Conservation (phyloP, 2,113 vertebrate genomes). For the Cricetomys ansorgei region DNA sequence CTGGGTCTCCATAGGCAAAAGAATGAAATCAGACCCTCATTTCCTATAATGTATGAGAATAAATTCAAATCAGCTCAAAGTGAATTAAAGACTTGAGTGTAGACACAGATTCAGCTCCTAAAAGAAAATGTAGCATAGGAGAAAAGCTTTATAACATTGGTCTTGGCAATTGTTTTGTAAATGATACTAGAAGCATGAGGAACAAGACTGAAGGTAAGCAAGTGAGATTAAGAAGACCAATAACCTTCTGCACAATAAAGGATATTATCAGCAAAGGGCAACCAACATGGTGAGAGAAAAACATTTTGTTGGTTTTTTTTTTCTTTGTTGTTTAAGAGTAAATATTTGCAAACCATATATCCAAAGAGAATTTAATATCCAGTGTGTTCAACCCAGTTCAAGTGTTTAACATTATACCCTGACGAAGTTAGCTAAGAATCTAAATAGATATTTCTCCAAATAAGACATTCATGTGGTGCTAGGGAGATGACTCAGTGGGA, state of each 20-base stretch:
- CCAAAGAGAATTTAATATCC: not conserved
- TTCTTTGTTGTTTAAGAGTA: not conserved
- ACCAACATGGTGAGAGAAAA: not conserved
- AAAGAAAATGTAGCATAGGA: not conserved
- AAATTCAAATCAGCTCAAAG: not conserved
- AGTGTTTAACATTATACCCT: not conserved
- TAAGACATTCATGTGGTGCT: not conserved
- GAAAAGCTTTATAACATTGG: not conserved
- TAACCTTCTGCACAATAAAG: not conserved
- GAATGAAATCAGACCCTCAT: not conserved
- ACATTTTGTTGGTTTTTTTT: not conserved
- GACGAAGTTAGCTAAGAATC: not conserved
- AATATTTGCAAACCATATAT: not conserved
- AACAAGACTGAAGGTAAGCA: not conserved
- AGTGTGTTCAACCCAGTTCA: not conserved
- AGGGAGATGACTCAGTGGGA: not conserved
- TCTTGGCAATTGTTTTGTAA: not conserved
- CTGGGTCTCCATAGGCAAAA: not conserved
- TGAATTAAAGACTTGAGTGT: not conserved
- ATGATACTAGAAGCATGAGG: not conserved
- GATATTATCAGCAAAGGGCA: not conserved
- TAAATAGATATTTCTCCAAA: not conserved
- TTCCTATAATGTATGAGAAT: not conserved
- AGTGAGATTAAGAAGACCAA: not conserved
- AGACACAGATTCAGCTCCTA: not conserved